Percentiles rank a stretch among this genome's conserved stretches.
Evolutionary conservation across 2,888 invertebrate species (phyloP).

Genomic region (Apeira syringaria): DNA sequence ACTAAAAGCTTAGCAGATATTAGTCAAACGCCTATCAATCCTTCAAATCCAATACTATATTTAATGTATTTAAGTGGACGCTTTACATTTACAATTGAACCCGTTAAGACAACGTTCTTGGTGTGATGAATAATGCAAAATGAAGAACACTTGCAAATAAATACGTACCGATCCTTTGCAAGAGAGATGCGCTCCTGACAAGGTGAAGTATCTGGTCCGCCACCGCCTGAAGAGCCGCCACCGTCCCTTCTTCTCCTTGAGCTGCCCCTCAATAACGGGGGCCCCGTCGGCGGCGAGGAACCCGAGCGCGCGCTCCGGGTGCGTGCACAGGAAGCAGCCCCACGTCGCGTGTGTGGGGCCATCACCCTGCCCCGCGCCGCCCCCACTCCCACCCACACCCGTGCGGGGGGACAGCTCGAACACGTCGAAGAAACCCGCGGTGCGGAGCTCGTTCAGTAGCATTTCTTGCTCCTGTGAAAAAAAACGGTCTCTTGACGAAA

Average conservation of each 20-base stretch:
- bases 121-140: no score
- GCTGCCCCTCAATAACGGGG: constrained; percentile 90
- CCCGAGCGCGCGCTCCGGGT: constrained; percentile 94
- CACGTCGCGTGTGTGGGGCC: constrained; percentile 77
- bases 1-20: no score
- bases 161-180: constrained; percentile 83
- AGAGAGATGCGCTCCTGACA: constrained; percentile 95
- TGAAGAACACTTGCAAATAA: neutral
- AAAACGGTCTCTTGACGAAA: no score
- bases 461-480: constrained; percentile 92
- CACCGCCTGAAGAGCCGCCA: constrained; percentile 96
- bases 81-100: no score
- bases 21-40: no score
- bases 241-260: constrained; percentile 75
- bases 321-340: constrained; percentile 97
- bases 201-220: constrained; percentile 96
- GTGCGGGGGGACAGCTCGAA: constrained; percentile 88
- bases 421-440: constrained; percentile 95
- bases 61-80: no score
- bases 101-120: no score
- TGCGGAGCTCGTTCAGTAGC: constrained; percentile 92
- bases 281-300: constrained; percentile 91
- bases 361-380: constrained; percentile 40
- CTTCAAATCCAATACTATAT: no score
- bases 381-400: constrained; percentile 31